These are phyloP conservation scores for Chaenogobius annularis DNA, from an alignment of 2,113 vertebrate genomes.

Conservation along the genomic window DNA sequence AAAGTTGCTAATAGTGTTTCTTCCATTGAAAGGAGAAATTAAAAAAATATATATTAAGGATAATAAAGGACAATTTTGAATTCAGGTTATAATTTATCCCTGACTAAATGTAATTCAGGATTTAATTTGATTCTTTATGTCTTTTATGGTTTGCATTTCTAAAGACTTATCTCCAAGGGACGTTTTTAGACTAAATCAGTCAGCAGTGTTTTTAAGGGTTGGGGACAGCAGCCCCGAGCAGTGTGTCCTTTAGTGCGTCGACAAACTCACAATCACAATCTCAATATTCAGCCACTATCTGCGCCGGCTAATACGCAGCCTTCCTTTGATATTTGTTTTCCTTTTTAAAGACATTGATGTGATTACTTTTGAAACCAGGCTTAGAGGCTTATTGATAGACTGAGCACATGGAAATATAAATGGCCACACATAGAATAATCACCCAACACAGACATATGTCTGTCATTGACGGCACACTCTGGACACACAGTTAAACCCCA, in stretches of 20 bases:
- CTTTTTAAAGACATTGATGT: conserved; percentile 68
- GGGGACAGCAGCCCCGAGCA: conserved; percentile 42
- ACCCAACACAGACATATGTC: conserved; percentile 23
- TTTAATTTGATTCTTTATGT: too few relatives aligned
- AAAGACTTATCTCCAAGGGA: too few relatives aligned
- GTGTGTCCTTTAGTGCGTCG: conserved; percentile 48
- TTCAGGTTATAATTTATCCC: neutral
- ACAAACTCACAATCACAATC: conserved; percentile 57
- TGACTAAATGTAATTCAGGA: too few relatives aligned
- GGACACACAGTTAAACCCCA: conserved; percentile 31
- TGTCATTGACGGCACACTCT: conserved; percentile 17
- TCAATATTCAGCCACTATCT: conserved; percentile 53
- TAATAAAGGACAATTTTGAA: neutral
- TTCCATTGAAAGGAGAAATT: neutral
- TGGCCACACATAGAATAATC: conserved; percentile 54
- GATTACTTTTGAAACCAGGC: conserved; percentile 73
- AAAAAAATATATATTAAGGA: neutral
- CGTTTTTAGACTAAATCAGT: conserved; percentile 39
- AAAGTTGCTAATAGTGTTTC: neutral
- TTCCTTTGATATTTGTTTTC: conserved; percentile 72
- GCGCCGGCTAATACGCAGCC: conserved; percentile 48
- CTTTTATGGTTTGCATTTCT: too few relatives aligned
- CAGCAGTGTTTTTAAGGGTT: conserved; percentile 25
- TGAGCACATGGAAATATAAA: conserved; percentile 58
- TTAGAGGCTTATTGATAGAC: conserved; percentile 65